Conservation (phyloP, 2,113 vertebrate species). For the Macquaria ambigua region DNA sequence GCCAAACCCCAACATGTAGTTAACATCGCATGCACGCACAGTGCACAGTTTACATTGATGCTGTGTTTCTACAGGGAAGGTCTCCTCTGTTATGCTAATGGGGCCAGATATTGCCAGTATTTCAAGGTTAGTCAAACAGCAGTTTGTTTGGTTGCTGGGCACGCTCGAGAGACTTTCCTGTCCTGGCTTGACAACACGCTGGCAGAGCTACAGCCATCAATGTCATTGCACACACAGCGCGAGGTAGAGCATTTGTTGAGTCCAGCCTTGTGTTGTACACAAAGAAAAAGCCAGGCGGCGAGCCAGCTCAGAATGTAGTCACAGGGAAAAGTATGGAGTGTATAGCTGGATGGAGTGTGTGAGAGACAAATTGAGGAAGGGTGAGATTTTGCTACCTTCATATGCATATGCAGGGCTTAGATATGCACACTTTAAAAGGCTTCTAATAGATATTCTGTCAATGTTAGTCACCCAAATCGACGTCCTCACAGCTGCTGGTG, state of each 20-base stretch:
- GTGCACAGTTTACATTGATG: conserved; percentile 40
- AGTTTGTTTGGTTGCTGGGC: conserved; percentile 67
- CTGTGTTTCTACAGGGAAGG: conserved; percentile 55
- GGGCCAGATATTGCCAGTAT: conserved; percentile 61
- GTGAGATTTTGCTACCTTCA: neutral
- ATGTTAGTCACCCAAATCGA: neutral
- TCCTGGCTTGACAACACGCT: conserved; percentile 52
- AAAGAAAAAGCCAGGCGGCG: conserved; percentile 24
- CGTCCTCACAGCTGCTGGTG: neutral
- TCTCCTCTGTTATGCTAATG: conserved; percentile 79
- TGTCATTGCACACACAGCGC: conserved; percentile 45
- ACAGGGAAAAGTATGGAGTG: conserved; percentile 5
- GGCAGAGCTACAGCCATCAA: conserved; percentile 62
- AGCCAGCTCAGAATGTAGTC: conserved; percentile 26
- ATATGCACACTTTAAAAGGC: conserved; percentile 11
- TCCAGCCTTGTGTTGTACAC: conserved; percentile 40
- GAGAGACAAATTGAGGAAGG: neutral
- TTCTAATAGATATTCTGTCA: conserved; percentile 8
- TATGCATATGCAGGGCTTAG: neutral
- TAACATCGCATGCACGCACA: conserved; percentile 35
- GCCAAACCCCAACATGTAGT: conserved; percentile 9
- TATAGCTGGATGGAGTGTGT: neutral
- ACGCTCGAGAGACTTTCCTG: conserved; percentile 63
- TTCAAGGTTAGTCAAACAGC: conserved; percentile 82
- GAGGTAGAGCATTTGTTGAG: conserved; percentile 42